phyloP scores from a whole-genome alignment of 2,113 vertebrate genomes.

The Corythoichthys haematopterus region DNA sequence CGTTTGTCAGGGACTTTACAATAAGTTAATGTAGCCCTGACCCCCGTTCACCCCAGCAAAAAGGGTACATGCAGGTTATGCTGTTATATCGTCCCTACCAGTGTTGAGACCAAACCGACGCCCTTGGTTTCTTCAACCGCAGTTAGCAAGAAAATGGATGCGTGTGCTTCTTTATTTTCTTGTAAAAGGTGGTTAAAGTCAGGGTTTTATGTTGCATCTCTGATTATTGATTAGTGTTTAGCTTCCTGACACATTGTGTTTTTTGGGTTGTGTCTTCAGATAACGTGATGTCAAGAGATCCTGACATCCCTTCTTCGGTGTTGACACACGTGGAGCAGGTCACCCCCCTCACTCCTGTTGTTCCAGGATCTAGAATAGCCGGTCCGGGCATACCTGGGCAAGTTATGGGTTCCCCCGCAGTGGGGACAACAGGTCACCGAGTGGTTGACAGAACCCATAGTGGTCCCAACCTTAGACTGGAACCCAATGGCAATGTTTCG shows the following conservation, averaged over 20 bases:
- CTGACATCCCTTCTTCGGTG: slow-evolving; percentile 65
- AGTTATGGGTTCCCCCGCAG: slow-evolving; percentile 6
- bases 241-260: slow-evolving; percentile 3
- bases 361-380: slow-evolving; percentile 33
- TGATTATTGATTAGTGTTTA: neutral
- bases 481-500: slow-evolving; percentile 52
- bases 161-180: too few relatives aligned
- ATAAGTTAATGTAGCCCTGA: too few relatives aligned
- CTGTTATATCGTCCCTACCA: too few relatives aligned
- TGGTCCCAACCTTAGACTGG: slow-evolving; percentile 24
- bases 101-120: too few relatives aligned
- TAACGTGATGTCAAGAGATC: slow-evolving; percentile 54
- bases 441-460: slow-evolving; percentile 46
- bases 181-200: too few relatives aligned
- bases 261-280: slow-evolving; percentile 35
- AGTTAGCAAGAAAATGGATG: too few relatives aligned
- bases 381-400: neutral
- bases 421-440: slow-evolving; percentile 29
- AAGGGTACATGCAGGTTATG: too few relatives aligned
- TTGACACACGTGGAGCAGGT: slow-evolving; percentile 66
- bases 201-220: too few relatives aligned
- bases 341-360: slow-evolving; percentile 40
- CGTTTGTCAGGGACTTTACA: too few relatives aligned
- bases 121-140: too few relatives aligned
- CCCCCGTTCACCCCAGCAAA: too few relatives aligned